These are phyloP conservation scores for Columba guinea DNA, from an alignment of 2,797 vertebrate species.

Conservation along the genomic window DNA sequence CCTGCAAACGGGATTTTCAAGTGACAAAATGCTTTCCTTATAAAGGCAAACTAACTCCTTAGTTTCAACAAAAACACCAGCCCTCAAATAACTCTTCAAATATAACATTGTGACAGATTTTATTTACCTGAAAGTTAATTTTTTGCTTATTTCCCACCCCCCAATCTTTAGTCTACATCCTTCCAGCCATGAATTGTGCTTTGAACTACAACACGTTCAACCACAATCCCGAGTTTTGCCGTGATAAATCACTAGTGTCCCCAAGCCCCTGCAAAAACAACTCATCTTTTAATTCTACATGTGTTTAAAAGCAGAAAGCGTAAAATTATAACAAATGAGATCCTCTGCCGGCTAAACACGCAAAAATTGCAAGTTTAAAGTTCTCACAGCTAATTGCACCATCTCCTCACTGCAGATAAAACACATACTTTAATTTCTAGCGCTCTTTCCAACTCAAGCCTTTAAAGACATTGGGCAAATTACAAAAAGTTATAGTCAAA, in stretches of 20 bases:
- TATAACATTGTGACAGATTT: rapidly evolving
- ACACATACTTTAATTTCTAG: not conserved
- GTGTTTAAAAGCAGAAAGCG: not conserved
- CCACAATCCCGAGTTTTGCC: not conserved
- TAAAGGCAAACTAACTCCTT: not conserved
- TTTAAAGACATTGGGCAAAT: not conserved
- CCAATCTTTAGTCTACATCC: not conserved
- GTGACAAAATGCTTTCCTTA: not conserved
- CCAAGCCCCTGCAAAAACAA: not conserved
- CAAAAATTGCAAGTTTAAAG: not conserved
- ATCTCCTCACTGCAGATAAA: not conserved
- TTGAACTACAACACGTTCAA: not conserved
- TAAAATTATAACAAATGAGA: not conserved
- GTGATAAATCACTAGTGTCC: not conserved
- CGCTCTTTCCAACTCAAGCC: not conserved
- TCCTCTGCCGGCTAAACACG: not conserved
- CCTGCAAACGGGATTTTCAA: not conserved
- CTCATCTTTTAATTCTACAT: not conserved
- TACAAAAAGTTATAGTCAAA: not conserved
- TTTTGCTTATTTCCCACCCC: not conserved
- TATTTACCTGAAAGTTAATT: not conserved
- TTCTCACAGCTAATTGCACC: not conserved
- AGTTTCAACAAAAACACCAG: not conserved
- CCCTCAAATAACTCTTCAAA: not conserved
- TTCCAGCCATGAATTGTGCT: not conserved